Base-by-base conservation (phyloP, 2,113 vertebrate genomes). In the Paradoxurus hermaphroditus region DNA sequence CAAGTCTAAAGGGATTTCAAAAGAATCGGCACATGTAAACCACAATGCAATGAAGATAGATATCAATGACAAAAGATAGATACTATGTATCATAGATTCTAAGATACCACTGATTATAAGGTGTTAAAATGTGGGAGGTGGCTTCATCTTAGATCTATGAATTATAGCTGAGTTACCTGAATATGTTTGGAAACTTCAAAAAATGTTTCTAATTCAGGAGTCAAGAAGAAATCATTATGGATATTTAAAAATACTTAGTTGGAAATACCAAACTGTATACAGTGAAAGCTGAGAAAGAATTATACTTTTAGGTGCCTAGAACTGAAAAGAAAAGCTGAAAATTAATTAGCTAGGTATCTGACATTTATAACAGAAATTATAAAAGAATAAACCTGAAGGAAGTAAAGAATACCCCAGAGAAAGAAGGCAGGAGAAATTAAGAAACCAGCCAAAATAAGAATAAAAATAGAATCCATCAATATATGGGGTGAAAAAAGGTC, bases 131-230 rank as follows among this genome's bases (percentile, higher is more conserved):
- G 27, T 85, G 70, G 5, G 25, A 13, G 8, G 39, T 31, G 25
- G 19, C 49, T 29, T 62, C 49, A 72, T 65, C 56, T 92, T 95
- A 89, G 63, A 92, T 46, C 27, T 92, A 72, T 78, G 62, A 88
- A 78, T 53, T 73, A 65, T 15, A 23, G 72, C 63, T 51, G 70
- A 49, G 10, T 56, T 88, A 97, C 0, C 23, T 93, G 49, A 86
- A 18, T 53, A 90, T 63, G 41, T 68, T 12, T 91, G 36, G 49
- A 92, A 92, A 93, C 39, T 86, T 90, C 9, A 25, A 68, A 46
- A 94, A 85, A 67, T 46, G 86, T 36, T 88, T 91, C 53, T 92
- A 67, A 95, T 81, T 94, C 31, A 90, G 34, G 21, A 88, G 11
- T 62, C 39, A 92, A 70, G 39, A 90, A 62, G 90, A 86, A 92